phyloP scores from a whole-genome alignment of 2,797 vertebrate species.

The Sebastes goodei region DNA sequence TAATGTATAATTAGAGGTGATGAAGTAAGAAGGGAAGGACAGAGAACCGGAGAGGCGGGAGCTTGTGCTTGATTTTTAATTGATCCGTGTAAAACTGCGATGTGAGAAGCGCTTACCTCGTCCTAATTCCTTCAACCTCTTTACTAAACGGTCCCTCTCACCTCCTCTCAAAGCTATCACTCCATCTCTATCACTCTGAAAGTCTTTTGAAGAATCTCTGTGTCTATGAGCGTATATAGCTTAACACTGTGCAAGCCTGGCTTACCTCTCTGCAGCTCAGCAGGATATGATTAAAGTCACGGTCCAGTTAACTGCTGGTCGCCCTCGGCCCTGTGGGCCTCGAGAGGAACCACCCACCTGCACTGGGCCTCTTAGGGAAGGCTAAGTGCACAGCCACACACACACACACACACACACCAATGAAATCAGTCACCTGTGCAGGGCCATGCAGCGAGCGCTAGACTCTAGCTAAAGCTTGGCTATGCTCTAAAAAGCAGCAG shows the following conservation, averaged over 20 bases:
- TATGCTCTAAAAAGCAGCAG: slow-evolving; percentile 73
- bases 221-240: slow-evolving; percentile 11
- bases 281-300: slow-evolving; percentile 79
- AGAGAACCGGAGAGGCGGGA: neutral
- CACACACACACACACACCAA: slow-evolving; percentile 15
- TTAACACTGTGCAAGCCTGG: slow-evolving; percentile 34
- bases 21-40: slow-evolving; percentile 19
- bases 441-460: slow-evolving; percentile 47
- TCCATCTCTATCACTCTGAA: slow-evolving; percentile 26
- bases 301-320: slow-evolving; percentile 68
- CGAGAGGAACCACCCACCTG: slow-evolving; percentile 57
- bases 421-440: slow-evolving; percentile 64
- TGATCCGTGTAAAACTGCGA: slow-evolving; percentile 51
- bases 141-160: slow-evolving; percentile 28
- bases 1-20: slow-evolving; percentile 44
- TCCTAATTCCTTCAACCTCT: slow-evolving; percentile 40
- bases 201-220: slow-evolving; percentile 52
- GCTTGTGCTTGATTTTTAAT: slow-evolving; percentile 40
- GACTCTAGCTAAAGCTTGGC: slow-evolving; percentile 61
- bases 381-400: neutral
- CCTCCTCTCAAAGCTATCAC: slow-evolving; percentile 28
- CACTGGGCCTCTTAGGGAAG: slow-evolving; percentile 31
- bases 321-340: slow-evolving; percentile 52
- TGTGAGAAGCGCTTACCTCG: slow-evolving; percentile 36
- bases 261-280: slow-evolving; percentile 56